Base-by-base conservation (phyloP, 2,888 invertebrate species). In the Athalia rosae region DNA sequence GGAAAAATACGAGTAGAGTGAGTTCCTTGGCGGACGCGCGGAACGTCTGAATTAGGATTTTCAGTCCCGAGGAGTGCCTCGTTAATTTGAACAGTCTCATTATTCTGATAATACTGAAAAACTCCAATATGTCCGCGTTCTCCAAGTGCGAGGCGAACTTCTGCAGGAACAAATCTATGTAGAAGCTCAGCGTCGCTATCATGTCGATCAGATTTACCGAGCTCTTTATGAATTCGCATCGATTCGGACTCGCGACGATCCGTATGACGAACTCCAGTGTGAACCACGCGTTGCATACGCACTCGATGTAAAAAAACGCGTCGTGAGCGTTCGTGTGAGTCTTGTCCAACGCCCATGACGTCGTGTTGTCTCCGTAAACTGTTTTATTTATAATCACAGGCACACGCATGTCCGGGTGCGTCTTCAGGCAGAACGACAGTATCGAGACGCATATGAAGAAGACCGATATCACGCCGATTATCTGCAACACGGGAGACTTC, bases 371-470 rank as follows among this genome's bases (percentile, higher is more conserved):
- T 63, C 94, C 95, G 84, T 93, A 93, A 85, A 97, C 95, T 80
- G 95, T 93, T 86, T 95, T 93, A 91, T 96, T 95, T 85, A 93
- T 92, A 84, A 98, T 95, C 86, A 95, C 94, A 81, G 98, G 98
- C 87, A 97, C 97, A 87, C 98, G 93, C 96, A 99, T 97, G 91
- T 98, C 99, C 82, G 99, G 99, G 91, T 99, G 99, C 67, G 99
- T 99, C 93, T 99, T 99, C 90, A 99, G 94, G 92, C 99, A 99
- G 93, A 99, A 99, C 85, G 99, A 98, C 91, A 99, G 93, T 90
- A 99, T 99, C 84, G 99, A 99, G 84, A 99, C 96, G 92, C 99
- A 98, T 91, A 99, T 99, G 94, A 99, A 99, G 93, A 99, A 99
- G 88, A 99, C 98, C 83, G 99, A 99, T 90, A 99, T 95, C 83